Evolutionary conservation across 2,797 vertebrate genomes (phyloP), one percentile per base, ranked within the genome.

Genomic region (Typhlichthys subterraneus): DNA sequence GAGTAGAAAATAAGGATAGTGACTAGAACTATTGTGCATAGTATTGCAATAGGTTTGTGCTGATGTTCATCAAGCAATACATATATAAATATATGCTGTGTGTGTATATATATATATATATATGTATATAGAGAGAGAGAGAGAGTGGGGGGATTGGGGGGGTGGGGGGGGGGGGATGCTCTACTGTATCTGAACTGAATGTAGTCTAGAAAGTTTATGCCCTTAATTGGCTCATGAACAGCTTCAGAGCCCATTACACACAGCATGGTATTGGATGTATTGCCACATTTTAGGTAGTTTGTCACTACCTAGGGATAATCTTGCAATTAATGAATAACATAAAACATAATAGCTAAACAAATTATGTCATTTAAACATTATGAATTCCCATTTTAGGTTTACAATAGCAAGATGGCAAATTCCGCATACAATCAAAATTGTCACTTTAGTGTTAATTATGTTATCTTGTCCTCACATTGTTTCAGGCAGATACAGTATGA

Each of bases 251-350:
- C 63, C 56, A 53, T 29, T 78, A 76, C 51, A 88, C 71, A 72
- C 69, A 75, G 45, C 12, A 63, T 72, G 57, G 65, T 61, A 9
- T 49, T 60, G 56, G n/a, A 82, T 31, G 85, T 88, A 88, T 88
- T 90, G 84, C 85, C 57, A 38, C 59, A 70, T 73, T 19, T 59
- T 76, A 77, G 59, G 67, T 63, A 80, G 76, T 80, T 73, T 62
- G 15, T 72, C 52, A 70, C 72, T 60, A 51, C 75, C 63, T 64
- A 48, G 11, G 69, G 54, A 55, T 74, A 78, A 29, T 4, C 23
- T 29, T 29, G 23, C 3, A 29, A 58, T 55, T 53, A 60, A 69
- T 68, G 52, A 29, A 4, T 38, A 9, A 38, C 5, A 38, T 6
- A 38, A 8, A 38, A 76, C 49, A 61, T 45, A 85, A 63, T 63